Conservation (phyloP, 1,140 invertebrate genomes). For the Drosophila repletoides region DNA sequence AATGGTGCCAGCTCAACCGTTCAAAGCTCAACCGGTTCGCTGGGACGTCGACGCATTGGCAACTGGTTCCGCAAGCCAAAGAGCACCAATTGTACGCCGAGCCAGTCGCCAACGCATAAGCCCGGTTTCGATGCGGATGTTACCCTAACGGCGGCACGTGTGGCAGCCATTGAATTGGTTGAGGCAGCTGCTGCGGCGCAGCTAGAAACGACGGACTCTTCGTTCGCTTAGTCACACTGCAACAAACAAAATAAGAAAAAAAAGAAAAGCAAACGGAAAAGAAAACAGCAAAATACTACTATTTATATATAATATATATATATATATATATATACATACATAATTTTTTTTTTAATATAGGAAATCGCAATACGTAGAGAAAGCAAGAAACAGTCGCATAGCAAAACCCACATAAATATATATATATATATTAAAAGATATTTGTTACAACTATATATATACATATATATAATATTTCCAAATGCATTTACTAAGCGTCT, state of each 20-base stretch:
- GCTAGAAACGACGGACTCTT: constrained; percentile 35
- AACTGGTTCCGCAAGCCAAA: constrained; percentile 82
- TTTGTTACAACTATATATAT: constrained; percentile 17
- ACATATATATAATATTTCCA: constrained; percentile 13
- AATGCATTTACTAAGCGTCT: constrained; percentile 22
- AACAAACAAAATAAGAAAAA: neutral
- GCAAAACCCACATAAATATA: constrained; percentile 23
- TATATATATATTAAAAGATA: constrained; percentile 29
- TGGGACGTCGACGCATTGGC: constrained; percentile 72
- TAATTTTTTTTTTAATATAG: no score
- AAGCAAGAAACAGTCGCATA: constrained; percentile 4
- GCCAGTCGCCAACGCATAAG: constrained; percentile 81
- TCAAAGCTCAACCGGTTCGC: constrained; percentile 69
- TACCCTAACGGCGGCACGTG: constrained; percentile 62
- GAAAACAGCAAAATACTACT: no score
- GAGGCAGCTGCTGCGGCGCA: constrained; percentile 41
- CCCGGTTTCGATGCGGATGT: constrained; percentile 62
- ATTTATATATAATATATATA: no score
- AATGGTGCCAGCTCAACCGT: constrained; percentile 5
- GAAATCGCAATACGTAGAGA: constrained; percentile 27
- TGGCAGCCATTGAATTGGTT: constrained; percentile 62
- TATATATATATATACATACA: neutral
- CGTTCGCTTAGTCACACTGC: constrained; percentile 27
- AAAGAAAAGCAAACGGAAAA: neutral
- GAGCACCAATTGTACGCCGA: constrained; percentile 78